phyloP scores from a whole-genome alignment of 2,888 invertebrate species.

The Pollenia labialis region DNA sequence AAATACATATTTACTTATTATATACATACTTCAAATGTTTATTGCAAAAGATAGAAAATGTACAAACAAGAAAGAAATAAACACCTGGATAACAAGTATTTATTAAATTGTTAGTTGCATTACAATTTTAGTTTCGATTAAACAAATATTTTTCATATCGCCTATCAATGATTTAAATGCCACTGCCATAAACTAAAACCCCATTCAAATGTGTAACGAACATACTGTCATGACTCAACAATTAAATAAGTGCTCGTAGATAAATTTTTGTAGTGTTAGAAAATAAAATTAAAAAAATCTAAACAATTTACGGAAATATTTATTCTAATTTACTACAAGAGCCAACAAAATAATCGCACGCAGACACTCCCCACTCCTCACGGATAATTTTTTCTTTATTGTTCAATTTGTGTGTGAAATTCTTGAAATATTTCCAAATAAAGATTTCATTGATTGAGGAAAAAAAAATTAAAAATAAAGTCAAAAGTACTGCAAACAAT shows the following conservation, averaged over 20 bases:
- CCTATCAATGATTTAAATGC: slow-evolving; percentile 42
- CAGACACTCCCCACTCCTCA: slow-evolving; percentile 10
- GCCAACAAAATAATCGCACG: neutral
- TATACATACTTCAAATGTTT: slow-evolving; percentile 12
- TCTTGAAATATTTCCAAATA: slow-evolving; percentile 64
- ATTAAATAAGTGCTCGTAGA: slow-evolving; percentile 15
- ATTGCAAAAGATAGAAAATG: neutral
- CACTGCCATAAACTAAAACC: slow-evolving; percentile 33
- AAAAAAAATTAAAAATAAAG: slow-evolving; percentile 14
- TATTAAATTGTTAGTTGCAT: neutral
- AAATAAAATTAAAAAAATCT: slow-evolving; percentile 19
- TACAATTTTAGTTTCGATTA: slow-evolving; percentile 24
- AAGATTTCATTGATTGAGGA: slow-evolving; percentile 63
- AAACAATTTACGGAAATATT: slow-evolving; percentile 49
- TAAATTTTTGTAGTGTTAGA: neutral
- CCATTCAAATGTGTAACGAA: slow-evolving; percentile 38
- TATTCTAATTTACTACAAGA: slow-evolving; percentile 23
- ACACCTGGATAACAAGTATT: slow-evolving; percentile 55
- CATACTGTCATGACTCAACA: slow-evolving; percentile 47
- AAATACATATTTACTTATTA: neutral
- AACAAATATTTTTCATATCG: slow-evolving; percentile 33
- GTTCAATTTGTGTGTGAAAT: slow-evolving; percentile 48
- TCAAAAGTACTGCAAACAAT: slow-evolving; percentile 41
- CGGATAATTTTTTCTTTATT: slow-evolving; percentile 41
- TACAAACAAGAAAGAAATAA: slow-evolving; percentile 30